A percentile compares a stretch with the other conserved stretches of the same genome.
Conservation (phyloP, 2,113 vertebrate species). For the Dendrocopos noguchii region DNA sequence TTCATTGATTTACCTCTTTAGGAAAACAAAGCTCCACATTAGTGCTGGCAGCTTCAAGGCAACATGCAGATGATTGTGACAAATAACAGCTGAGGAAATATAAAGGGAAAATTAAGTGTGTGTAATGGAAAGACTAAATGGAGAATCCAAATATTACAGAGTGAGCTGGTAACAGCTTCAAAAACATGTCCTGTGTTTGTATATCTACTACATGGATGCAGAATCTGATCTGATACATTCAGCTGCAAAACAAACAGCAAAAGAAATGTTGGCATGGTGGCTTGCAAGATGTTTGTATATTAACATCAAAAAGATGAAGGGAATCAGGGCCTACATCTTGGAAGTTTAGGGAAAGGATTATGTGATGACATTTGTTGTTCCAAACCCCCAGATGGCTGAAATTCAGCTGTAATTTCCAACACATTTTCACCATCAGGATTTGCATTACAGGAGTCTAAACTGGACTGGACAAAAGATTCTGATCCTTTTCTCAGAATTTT, state of each 20-base stretch:
- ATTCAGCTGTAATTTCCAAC: not conserved
- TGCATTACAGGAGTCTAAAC: not conserved
- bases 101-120: not conserved
- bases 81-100: slow-evolving; percentile 7
- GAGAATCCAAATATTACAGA: not conserved
- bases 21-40: not conserved
- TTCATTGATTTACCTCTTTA: not conserved
- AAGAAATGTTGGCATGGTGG: not conserved
- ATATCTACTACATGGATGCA: not conserved
- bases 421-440: not conserved
- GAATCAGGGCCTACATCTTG: not conserved
- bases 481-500: not conserved
- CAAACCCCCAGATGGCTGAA: not conserved
- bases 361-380: not conserved
- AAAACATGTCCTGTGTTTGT: not conserved
- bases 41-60: not conserved
- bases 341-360: not conserved
- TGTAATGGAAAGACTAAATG: not conserved
- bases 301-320: not conserved
- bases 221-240: not conserved
- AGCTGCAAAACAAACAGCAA: not conserved
- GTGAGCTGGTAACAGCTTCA: not conserved
- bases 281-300: not conserved
- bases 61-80: not conserved
- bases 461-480: not conserved